Percentiles rank a stretch among this genome's conserved stretches.
Evolutionary conservation across 1,140 invertebrate species (phyloP).

Genomic region (Saccostrea glomerata): DNA sequence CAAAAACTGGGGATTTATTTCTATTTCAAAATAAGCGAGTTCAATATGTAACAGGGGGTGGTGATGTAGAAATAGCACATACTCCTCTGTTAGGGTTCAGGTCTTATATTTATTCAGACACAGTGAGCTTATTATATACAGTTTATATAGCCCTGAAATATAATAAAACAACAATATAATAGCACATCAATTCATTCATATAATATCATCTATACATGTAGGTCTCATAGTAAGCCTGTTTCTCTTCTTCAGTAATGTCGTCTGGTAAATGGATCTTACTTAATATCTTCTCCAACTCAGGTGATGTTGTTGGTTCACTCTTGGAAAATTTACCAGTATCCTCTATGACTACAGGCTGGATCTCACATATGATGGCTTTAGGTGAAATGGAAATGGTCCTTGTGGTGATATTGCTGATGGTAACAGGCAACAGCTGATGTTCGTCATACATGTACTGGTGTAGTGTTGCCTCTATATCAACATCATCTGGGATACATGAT

Average conservation of each 20-base stretch:
- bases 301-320: neutral
- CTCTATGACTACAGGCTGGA: neutral
- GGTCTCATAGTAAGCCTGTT: too few relatives aligned
- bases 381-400: conserved; percentile 25
- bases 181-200: too few relatives aligned
- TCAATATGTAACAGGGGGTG: too few relatives aligned
- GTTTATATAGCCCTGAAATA: too few relatives aligned
- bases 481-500: neutral
- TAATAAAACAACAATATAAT: too few relatives aligned
- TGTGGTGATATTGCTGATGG: conserved; percentile 35
- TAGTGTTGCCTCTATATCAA: neutral
- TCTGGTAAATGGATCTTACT: neutral
- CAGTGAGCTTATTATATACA: too few relatives aligned
- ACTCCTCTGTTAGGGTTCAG: too few relatives aligned
- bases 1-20: too few relatives aligned
- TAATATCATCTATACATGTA: too few relatives aligned
- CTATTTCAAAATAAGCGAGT: too few relatives aligned
- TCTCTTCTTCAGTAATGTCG: neutral
- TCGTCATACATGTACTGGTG: conserved; percentile 8
- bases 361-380: neutral
- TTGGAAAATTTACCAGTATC: neutral
- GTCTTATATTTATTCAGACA: too few relatives aligned
- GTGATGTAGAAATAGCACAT: too few relatives aligned
- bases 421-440: neutral
- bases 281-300: neutral